Percentiles rank a stretch among this genome's conserved stretches.
Evolutionary conservation across 1,140 invertebrate genomes (phyloP).

Genomic region (Anadara kagoshimensis): DNA sequence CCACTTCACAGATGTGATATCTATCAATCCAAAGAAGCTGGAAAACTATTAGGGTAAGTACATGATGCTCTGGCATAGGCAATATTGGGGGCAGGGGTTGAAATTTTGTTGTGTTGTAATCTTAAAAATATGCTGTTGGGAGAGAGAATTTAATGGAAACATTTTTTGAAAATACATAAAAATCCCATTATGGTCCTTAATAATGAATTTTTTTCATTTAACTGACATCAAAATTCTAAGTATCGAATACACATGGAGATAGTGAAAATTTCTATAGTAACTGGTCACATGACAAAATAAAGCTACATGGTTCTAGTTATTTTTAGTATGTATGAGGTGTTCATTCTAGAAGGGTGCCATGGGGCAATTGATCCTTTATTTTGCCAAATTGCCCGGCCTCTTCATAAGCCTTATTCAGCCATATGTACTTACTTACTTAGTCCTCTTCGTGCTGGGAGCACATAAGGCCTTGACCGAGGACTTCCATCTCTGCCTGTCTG

Average conservation of each 20-base stretch:
- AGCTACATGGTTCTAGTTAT: not conserved
- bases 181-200: not conserved
- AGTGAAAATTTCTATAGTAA: too few species aligned
- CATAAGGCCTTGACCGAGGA: too few species aligned
- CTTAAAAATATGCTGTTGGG: not conserved
- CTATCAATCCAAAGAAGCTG: slow-evolving; percentile 85
- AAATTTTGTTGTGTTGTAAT: not conserved
- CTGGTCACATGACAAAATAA: too few species aligned
- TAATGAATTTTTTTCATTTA: not conserved
- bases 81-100: not conserved
- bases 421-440: too few species aligned
- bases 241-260: too few species aligned
- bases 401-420: too few species aligned
- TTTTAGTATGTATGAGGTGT: too few species aligned
- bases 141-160: not conserved
- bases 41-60: slow-evolving; percentile 64
- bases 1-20: slow-evolving; percentile 94
- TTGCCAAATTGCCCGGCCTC: too few species aligned
- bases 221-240: not conserved
- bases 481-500: too few species aligned
- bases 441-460: too few species aligned
- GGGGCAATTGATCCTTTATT: too few species aligned
- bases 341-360: too few species aligned
- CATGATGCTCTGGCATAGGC: not conserved
- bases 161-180: not conserved